Conservation (phyloP, 2,113 vertebrate genomes). For the Etia nguti region DNA sequence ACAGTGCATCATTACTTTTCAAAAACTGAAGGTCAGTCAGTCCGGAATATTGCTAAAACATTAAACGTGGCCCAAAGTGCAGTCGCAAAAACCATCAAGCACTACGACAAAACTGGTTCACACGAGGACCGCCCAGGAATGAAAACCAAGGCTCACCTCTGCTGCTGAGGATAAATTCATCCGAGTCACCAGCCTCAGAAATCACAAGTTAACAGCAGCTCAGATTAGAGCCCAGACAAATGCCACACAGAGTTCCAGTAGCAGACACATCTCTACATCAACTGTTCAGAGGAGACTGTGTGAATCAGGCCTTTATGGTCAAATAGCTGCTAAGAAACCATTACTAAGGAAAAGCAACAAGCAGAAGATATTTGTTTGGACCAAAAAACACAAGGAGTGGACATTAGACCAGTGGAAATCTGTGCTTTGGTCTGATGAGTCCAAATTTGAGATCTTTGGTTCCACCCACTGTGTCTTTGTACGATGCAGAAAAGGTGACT, state of each 20-base stretch:
- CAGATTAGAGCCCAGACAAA: too few relatives aligned
- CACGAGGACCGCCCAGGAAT: not conserved
- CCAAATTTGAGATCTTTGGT: not conserved
- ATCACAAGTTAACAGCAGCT: accelerated
- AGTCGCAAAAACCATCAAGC: not conserved
- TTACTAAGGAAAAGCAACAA: not conserved
- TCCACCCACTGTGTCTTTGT: not conserved
- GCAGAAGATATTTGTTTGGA: not conserved
- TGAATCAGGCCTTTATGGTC: not conserved
- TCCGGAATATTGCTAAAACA: not conserved
- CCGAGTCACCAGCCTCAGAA: accelerated
- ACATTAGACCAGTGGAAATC: not conserved
- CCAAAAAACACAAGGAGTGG: not conserved
- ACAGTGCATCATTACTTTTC: not conserved
- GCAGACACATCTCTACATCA: not conserved
- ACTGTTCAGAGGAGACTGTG: not conserved
- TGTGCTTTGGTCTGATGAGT: not conserved
- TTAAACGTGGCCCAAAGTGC: not conserved
- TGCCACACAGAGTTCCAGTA: not conserved
- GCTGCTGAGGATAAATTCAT: accelerated
- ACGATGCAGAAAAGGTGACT: not conserved
- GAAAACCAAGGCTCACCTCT: not conserved
- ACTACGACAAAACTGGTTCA: not conserved
- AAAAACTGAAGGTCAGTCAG: not conserved
- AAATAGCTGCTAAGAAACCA: not conserved